Conservation (phyloP, 2,113 vertebrate genomes). For the Xiphophorus maculatus region DNA sequence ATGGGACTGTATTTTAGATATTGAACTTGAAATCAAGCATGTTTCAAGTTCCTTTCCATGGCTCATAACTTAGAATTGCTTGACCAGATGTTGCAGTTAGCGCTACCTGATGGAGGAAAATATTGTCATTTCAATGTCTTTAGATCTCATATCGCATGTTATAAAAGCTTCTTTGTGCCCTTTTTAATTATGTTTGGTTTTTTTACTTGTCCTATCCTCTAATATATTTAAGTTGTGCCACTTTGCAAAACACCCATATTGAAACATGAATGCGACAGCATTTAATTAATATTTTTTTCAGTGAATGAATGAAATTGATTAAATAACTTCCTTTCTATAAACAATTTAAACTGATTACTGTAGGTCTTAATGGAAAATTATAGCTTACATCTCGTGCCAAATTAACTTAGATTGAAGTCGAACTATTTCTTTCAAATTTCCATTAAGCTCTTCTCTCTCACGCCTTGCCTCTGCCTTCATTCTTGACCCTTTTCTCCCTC, state of each 20-base stretch:
- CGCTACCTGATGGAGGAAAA: background rate
- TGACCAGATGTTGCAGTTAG: background rate
- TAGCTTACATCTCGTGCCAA: background rate
- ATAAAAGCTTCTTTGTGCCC: background rate
- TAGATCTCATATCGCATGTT: background rate
- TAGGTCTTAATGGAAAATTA: background rate
- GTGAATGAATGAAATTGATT: background rate
- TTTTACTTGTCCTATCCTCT: background rate
- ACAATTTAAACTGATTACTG: background rate
- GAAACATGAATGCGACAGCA: background rate
- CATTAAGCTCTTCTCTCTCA: slow-evolving; percentile 5
- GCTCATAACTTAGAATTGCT: background rate
- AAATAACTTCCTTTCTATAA: slow-evolving; percentile 1
- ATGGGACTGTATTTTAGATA: background rate
- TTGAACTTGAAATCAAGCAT: background rate
- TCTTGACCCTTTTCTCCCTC: slow-evolving; percentile 44
- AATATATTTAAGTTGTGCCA: background rate
- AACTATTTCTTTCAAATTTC: slow-evolving; percentile 5
- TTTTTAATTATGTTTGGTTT: background rate
- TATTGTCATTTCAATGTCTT: background rate
- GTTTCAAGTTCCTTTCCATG: background rate
- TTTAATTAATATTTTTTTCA: slow-evolving; percentile 9
- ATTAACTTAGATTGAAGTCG: background rate
- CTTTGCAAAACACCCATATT: slow-evolving; percentile 7
- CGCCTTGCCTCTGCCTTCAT: slow-evolving; percentile 8